Evolutionary conservation across 2,797 vertebrate species (phyloP), one percentile per base, ranked within the genome.

Genomic region (Podargus strigoides): DNA sequence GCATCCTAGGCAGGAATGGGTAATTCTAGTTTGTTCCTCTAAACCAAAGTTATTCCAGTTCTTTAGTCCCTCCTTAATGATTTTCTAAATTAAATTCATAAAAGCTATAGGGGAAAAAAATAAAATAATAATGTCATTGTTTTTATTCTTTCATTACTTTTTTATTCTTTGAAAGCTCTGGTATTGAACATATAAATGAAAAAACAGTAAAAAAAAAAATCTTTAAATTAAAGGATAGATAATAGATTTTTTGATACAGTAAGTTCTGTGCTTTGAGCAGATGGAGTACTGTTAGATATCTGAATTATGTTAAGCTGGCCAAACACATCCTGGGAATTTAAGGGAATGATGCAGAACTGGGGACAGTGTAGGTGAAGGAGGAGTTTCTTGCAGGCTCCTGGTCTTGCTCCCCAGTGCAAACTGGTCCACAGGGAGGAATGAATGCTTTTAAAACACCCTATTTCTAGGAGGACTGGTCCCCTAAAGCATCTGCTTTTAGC

Each of bases 371-470:
- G 77, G 60, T 79, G 77, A 88, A 81, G 59, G 42, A 89, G 59
- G 52, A 77, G 72, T 60, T 87, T 64, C 83, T 95, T 9, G 26
- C 20, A 59, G 44, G 44, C 55, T 95, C 41, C 62, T 4, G 4
- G 19, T 73, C 56, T 60, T 32, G 5, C 39, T 80, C 36, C 30
- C 41, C 37, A 42, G 52, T 67, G 46, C 59, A 90, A 90, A 96
- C 94, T 94, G 91, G 95, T 96, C 83, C 89, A 90, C 59, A 63
- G 1, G 41, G 94, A 88, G 91, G 78, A 89, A 47, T 67, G 37
- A 80, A 79, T 86, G 79, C 36, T 76, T 90, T 67, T 36, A 41
- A 44, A 79, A 8, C 46, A 80, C 15, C n/a, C 41, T 23, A 0
- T 42, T 95, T 68, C 89, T 90, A 85, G 90, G 74, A 85, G 67